Percentiles rank a stretch among this genome's conserved stretches.
Evolutionary conservation across 2,797 vertebrate species (phyloP).

Genomic region (Malurus splendens): DNA sequence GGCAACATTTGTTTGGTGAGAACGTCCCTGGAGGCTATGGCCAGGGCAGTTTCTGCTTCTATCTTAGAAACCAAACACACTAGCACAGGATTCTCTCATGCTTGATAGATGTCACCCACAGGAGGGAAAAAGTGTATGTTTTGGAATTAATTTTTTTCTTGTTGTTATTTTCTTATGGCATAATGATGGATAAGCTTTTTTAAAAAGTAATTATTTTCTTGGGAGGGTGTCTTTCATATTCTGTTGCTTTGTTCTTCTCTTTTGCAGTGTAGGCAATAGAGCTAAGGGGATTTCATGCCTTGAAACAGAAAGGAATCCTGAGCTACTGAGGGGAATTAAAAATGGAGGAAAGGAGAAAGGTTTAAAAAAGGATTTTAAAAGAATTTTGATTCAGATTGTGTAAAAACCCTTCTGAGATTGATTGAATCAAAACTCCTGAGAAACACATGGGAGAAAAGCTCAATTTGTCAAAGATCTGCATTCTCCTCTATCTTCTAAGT

Average conservation of each 20-base stretch:
- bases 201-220: background rate
- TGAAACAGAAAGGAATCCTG: constrained; percentile 17
- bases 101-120: background rate
- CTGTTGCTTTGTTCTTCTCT: constrained; percentile 14
- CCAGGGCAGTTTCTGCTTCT: background rate
- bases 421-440: background rate
- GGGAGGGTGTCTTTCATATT: background rate
- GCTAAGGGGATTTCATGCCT: constrained; percentile 13
- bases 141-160: background rate
- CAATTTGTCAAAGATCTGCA: background rate
- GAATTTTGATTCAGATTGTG: background rate
- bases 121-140: background rate
- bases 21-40: constrained; percentile 24
- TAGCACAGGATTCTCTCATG: background rate
- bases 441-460: background rate
- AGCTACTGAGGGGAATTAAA: background rate
- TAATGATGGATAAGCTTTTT: background rate
- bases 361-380: background rate
- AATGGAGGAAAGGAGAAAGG: background rate
- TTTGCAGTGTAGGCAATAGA: background rate
- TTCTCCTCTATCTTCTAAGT: background rate
- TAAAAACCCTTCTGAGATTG: constrained; percentile 7
- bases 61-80: constrained; percentile 1
- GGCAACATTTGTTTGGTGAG: constrained; percentile 25
- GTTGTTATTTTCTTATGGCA: background rate